A percentile compares a stretch with the other conserved stretches of the same genome.
Evolutionary conservation across 2,888 invertebrate species (phyloP).

Genomic region (Aproaerema taeniolella): DNA sequence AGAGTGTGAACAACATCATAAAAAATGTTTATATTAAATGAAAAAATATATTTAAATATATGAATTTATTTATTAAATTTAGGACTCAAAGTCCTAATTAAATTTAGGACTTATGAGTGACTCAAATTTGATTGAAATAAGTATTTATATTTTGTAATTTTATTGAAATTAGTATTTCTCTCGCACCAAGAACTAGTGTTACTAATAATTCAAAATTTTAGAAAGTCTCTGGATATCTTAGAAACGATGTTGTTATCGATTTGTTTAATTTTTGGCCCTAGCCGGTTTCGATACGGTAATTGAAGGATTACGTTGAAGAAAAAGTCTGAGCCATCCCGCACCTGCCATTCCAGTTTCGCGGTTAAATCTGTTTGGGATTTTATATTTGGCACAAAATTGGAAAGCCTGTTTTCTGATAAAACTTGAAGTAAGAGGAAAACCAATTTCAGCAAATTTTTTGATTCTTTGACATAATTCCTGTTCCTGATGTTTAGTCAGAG

Average conservation of each 20-base stretch:
- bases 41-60: too few species aligned
- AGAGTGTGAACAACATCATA: too few species aligned
- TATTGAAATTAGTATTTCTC: too few species aligned
- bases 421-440: neutral
- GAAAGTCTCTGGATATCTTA: neutral
- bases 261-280: neutral
- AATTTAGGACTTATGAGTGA: too few species aligned
- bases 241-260: neutral
- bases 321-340: neutral
- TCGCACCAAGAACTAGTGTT: too few species aligned
- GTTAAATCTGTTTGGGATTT: neutral
- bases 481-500: neutral
- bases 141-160: too few species aligned
- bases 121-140: too few species aligned
- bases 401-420: neutral
- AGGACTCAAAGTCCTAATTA: too few species aligned
- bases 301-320: neutral
- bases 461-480: neutral
- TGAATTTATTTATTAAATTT: too few species aligned
- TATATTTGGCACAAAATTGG: neutral
- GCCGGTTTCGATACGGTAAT: neutral
- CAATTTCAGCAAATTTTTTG: neutral
- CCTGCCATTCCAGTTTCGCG: neutral
- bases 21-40: too few species aligned
- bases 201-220: too few species aligned